Percentiles rank a stretch among this genome's conserved stretches.
Evolutionary conservation across 2,797 vertebrate species (phyloP).

Genomic region (Thaleichthys pacificus): DNA sequence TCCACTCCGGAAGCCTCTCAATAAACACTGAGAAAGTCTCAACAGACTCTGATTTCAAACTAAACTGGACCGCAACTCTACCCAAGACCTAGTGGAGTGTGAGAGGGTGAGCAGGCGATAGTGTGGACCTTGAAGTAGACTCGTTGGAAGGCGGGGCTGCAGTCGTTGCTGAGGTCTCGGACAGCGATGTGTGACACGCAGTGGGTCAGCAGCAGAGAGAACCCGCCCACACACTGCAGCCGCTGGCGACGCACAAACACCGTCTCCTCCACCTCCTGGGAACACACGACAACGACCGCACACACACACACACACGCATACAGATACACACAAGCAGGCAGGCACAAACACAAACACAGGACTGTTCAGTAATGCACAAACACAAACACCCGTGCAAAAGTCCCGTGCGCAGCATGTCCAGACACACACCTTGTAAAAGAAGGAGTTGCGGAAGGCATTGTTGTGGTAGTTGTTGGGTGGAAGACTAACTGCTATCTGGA

Average conservation of each 20-base stretch:
- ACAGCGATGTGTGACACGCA: slow-evolving; percentile 79
- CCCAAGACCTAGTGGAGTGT: too few relatives aligned
- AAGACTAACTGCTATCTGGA: slow-evolving; percentile 80
- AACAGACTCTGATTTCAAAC: too few relatives aligned
- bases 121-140: slow-evolving; percentile 81
- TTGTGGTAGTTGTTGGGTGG: slow-evolving; percentile 70
- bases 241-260: slow-evolving; percentile 81
- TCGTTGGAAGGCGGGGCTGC: slow-evolving; percentile 74
- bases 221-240: slow-evolving; percentile 80
- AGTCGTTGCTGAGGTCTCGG: slow-evolving; percentile 69
- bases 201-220: slow-evolving; percentile 83
- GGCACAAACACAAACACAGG: neutral
- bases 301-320: neutral
- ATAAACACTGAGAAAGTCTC: too few relatives aligned
- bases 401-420: neutral
- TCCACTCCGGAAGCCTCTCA: neutral
- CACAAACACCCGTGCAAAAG: too few relatives aligned
- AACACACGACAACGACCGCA: neutral
- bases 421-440: slow-evolving; percentile 86
- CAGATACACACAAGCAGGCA: neutral
- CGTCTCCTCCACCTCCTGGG: slow-evolving; percentile 71
- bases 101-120: too few relatives aligned
- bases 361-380: too few relatives aligned
- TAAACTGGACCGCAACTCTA: too few relatives aligned
- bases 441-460: slow-evolving; percentile 83